Evolutionary conservation across 2,888 invertebrate species (phyloP), one percentile per base, ranked within the genome.

Genomic region (Synanthedon formicaeformis): DNA sequence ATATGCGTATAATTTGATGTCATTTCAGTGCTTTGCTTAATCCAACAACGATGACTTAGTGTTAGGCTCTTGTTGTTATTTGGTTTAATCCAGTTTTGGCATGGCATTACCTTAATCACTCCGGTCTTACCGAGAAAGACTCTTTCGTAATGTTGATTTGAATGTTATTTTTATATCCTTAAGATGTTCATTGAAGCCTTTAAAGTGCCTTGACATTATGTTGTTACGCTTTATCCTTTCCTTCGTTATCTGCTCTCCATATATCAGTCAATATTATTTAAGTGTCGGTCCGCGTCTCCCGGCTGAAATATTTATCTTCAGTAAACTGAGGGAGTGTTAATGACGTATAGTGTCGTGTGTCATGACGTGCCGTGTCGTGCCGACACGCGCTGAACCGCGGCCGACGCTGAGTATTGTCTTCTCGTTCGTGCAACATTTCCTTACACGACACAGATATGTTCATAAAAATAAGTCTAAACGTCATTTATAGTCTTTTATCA

Each of bases 381-480:
- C 45, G 13, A n/a, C 45, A 14, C 45, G 13, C 13, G 45, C 13
- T 13, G 12, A n/a, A 12, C 45, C 45, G 45, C 49, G 18, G 18
- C 12, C 23, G 63, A 60, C 63, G n/a, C 52, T 74, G 74, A 75
- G 86, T 86, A 85, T 85, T 85, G 76, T 85, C 81, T 76, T 73
- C 80, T 81, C 81, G 79, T 78, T 80, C 79, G 66, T 63, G 34
- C 34, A 34, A 34, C 75, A 71, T 69, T 70, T 62, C 73, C 80
- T 78, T 81, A 80, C 81, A 83, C 81, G 73, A 78, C 75, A 77
- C 74, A 80, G 86, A 87, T 87, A 87, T 87, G 86, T 87, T 81
- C 75, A 78, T 81, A 81, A 81, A 83, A 78, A 72, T 78, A 77
- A 83, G 71, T 83, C 84, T 85, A 83, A 81, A 79, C 78, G 69